phyloP scores from a whole-genome alignment of 2,888 invertebrate species.

The Xestia sexstrigata region DNA sequence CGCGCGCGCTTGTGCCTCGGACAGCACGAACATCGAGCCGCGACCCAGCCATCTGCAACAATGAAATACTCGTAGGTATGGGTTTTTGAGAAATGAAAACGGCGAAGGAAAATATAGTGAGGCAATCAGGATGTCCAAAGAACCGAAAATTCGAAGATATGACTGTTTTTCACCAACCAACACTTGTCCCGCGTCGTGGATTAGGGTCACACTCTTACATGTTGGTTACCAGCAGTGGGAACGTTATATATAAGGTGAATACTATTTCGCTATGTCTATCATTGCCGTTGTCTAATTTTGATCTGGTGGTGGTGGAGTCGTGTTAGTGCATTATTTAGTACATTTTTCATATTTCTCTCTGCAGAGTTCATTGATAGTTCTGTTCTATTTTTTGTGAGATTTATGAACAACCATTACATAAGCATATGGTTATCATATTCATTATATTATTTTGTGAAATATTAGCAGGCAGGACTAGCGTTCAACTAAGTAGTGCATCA shows the following conservation, averaged over 20 bases:
- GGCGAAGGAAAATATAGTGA: background rate
- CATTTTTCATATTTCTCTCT: background rate
- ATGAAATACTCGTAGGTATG: slow-evolving; percentile 10
- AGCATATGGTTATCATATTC: slow-evolving; percentile 30
- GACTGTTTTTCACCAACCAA: background rate
- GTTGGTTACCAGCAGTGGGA: background rate
- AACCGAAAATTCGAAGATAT: background rate
- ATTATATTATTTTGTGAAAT: slow-evolving; percentile 43
- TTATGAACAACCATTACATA: slow-evolving; percentile 5
- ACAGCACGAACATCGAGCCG: slow-evolving; percentile 99
- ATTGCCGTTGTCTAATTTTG: background rate
- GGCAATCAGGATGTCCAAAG: background rate
- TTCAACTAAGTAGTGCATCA: slow-evolving; percentile 61
- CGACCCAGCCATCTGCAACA: slow-evolving; percentile 94
- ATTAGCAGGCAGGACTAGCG: slow-evolving; percentile 52
- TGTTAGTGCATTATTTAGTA: too few species aligned
- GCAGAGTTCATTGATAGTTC: background rate
- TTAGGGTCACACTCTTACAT: background rate
- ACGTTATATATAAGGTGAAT: background rate
- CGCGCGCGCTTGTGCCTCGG: slow-evolving; percentile 94
- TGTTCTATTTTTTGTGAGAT: background rate
- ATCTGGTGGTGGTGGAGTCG: background rate
- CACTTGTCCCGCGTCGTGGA: background rate
- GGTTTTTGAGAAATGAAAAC: background rate
- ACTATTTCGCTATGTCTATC: background rate